A percentile compares a stretch with the other conserved stretches of the same genome.
Conservation (phyloP, 2,888 invertebrate genomes). For the Parnassius apollo region DNA sequence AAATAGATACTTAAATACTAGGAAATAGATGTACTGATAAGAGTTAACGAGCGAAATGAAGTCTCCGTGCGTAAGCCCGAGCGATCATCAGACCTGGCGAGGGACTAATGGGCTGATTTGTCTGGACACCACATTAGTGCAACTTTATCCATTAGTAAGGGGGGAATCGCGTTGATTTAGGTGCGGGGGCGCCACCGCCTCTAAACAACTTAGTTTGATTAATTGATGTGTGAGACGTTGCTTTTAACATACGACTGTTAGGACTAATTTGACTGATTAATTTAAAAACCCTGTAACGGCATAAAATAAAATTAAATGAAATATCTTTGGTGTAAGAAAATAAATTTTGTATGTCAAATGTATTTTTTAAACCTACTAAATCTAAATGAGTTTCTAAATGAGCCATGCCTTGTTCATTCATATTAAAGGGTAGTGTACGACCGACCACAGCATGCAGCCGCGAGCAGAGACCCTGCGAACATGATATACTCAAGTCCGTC, state of each 20-base stretch:
- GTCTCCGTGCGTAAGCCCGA: not conserved
- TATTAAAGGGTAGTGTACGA: too few relatives aligned
- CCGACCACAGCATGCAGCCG: too few relatives aligned
- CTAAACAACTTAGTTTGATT: slow-evolving; percentile 16
- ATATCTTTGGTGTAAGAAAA: too few relatives aligned
- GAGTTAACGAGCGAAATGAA: not conserved
- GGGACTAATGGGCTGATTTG: slow-evolving; percentile 23
- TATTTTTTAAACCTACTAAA: too few relatives aligned
- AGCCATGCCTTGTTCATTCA: too few relatives aligned
- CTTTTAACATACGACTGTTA: not conserved
- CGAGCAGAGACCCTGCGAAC: too few relatives aligned
- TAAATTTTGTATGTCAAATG: too few relatives aligned
- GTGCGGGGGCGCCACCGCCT: not conserved
- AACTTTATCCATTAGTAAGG: slow-evolving; percentile 28
- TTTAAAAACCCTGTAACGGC: too few relatives aligned
- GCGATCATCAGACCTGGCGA: slow-evolving; percentile 5
- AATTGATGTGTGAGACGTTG: slow-evolving; percentile 12
- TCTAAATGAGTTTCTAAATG: too few relatives aligned
- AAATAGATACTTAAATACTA: not conserved
- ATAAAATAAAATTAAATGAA: too few relatives aligned
- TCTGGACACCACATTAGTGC: slow-evolving; percentile 14
- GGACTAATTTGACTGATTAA: too few relatives aligned
- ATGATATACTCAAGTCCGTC: too few relatives aligned
- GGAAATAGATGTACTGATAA: not conserved
- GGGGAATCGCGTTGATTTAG: slow-evolving; percentile 45